Base-by-base conservation (phyloP, 2,113 vertebrate genomes). In the Mionectes macconnelli region DNA sequence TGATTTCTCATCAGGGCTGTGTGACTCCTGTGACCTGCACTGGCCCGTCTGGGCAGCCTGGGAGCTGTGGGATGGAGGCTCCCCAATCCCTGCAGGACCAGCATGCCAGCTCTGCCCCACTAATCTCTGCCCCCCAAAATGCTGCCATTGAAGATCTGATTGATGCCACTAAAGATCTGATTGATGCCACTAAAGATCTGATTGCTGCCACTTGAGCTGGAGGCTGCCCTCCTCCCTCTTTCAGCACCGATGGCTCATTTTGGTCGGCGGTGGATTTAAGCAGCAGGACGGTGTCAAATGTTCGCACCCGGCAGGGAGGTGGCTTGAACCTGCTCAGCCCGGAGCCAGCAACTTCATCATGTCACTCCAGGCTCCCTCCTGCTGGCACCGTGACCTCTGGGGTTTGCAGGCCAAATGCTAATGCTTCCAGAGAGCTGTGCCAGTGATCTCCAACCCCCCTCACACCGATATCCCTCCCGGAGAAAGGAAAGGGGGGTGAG, bases 401-500 rank as follows among this genome's bases (percentile, higher is more conserved):
- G 33, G 14, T 24, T 44, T 80, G 57, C n/a, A 44, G 60, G 28
- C 27, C 40, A 69, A 52, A 53, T 3, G 5, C 13, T 37, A 45
- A 56, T 31, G 31, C 49, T 74, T 80, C 25, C 19, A 37, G 70
- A 59, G 62, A 86, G 57, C 35, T 2, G 3, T 47, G 44, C 49
- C 33, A 11, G 44, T 33, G 30, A 69, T 50, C 10, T 33, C 40
- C 14, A 25, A 10, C 8, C 35, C 19, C 9, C 16, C 8, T 68
- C 30, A 17, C 22, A 3, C 31, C 1, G 3, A 57, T 44, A 6
- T 42, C 17, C 14, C 8, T 33, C 0, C 1, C 10, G 9, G 28
- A 42, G 52, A 39, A 47, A 59, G 52, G 76, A 59, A n/a, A 55
- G 92, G 68, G 21, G 31, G 19, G 27, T 30, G 59, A 44, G 25